Conservation (phyloP, 2,797 vertebrate genomes). For the Danio kyathit region DNA sequence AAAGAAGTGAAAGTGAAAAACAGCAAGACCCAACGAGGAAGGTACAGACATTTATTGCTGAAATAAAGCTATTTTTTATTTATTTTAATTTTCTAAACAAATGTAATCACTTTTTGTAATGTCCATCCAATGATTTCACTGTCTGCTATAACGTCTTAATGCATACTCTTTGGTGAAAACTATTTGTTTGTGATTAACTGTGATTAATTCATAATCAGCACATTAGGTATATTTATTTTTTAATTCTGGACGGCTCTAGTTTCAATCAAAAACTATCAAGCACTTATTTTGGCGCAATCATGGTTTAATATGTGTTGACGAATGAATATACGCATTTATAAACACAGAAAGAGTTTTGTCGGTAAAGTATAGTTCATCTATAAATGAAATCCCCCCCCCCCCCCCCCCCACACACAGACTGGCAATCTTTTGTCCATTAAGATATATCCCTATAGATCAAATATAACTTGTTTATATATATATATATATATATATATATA, state of each 20-base stretch:
- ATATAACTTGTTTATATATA: too few species aligned
- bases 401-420: too few species aligned
- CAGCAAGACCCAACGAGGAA: background rate
- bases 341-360: background rate
- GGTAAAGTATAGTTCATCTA: background rate
- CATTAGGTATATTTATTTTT: background rate
- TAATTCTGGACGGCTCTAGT: background rate
- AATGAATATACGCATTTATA: background rate
- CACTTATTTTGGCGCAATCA: background rate
- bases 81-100: too few species aligned
- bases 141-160: background rate
- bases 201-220: background rate
- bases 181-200: background rate
- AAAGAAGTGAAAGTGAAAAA: slow-evolving; percentile 18
- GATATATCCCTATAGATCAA: too few species aligned
- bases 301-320: background rate
- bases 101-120: background rate
- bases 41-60: background rate
- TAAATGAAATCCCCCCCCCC: background rate
- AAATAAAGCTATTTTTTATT: background rate
- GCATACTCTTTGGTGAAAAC: background rate
- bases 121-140: background rate
- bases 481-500: too few species aligned
- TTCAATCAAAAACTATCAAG: background rate
- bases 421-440: background rate